Conservation (phyloP, 2,113 vertebrate species). For the Indicator indicator region DNA sequence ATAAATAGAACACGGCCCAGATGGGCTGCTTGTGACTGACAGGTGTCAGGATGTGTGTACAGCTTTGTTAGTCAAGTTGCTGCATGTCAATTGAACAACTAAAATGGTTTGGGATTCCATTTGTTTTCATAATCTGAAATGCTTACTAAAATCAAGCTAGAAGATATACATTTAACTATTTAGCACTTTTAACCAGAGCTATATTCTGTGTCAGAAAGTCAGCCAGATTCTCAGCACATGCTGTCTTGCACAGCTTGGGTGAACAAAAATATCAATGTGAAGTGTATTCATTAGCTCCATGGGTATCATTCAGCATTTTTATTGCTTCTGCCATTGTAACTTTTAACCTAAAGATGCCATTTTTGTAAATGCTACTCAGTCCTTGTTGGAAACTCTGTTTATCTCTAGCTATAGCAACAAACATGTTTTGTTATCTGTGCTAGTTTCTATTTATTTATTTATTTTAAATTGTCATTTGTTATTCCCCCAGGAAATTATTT, state of each 20-base stretch:
- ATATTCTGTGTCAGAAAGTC: neutral
- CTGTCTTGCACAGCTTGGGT: neutral
- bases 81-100: neutral
- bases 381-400: neutral
- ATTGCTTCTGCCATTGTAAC: neutral
- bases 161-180: neutral
- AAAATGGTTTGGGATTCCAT: neutral
- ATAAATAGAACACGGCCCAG: conserved; percentile 17
- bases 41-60: neutral
- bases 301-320: neutral
- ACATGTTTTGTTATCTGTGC: neutral
- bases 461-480: neutral
- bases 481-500: neutral
- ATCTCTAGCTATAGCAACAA: neutral
- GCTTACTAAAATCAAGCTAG: neutral
- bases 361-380: neutral
- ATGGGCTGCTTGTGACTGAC: conserved; percentile 25
- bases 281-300: neutral
- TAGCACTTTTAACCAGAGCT: neutral
- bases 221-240: neutral
- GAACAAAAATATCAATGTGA: neutral
- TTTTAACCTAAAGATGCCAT: neutral
- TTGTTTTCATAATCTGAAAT: neutral
- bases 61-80: neutral
- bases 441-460: neutral